These are phyloP conservation scores for Thermophis baileyi DNA, from an alignment of 2,113 vertebrate species.

Conservation along the genomic window DNA sequence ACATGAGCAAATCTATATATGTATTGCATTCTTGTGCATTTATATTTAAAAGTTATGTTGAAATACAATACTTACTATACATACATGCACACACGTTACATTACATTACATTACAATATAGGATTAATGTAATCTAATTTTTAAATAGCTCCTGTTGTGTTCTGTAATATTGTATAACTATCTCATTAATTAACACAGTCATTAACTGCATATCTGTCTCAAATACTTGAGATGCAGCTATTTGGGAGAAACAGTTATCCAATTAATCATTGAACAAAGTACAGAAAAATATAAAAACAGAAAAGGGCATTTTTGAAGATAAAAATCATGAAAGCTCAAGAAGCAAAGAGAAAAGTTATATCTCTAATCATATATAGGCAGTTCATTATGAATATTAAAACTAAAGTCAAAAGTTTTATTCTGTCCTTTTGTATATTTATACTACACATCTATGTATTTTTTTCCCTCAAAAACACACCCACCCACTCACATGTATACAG, in stretches of 20 bases:
- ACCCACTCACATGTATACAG: too few species aligned
- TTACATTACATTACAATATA: not conserved
- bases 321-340: not conserved
- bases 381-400: not conserved
- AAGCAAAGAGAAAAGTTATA: not conserved
- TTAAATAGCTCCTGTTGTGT: not conserved
- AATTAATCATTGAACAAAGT: not conserved
- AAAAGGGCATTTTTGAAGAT: not conserved
- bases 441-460: not conserved
- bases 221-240: not conserved
- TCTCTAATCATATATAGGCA: not conserved
- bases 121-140: not conserved
- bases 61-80: not conserved
- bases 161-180: not conserved
- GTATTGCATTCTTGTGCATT: not conserved
- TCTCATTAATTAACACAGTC: not conserved
- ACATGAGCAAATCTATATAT: not conserved
- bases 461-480: not conserved
- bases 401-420: not conserved
- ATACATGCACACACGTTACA: not conserved
- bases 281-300: not conserved
- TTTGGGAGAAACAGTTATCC: not conserved
- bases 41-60: not conserved
- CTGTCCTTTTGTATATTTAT: not conserved
- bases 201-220: not conserved